Percentiles rank a stretch among this genome's conserved stretches.
Evolutionary conservation across 2,113 vertebrate species (phyloP).

Genomic region (Eurystomus gularis): DNA sequence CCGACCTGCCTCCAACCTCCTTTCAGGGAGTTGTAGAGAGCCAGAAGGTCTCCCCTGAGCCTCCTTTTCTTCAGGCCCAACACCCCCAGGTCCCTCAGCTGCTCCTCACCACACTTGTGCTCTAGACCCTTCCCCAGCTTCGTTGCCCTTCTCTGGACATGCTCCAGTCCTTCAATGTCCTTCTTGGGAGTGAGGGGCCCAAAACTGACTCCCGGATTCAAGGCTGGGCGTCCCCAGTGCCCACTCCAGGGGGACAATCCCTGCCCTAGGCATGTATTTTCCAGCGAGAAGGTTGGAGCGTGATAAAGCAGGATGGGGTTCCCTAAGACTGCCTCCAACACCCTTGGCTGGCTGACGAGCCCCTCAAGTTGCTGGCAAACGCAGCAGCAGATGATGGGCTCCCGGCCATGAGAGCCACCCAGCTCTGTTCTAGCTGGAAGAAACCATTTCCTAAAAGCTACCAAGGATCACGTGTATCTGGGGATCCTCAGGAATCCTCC

Average conservation of each 20-base stretch:
- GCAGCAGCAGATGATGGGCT: neutral
- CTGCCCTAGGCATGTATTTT: neutral
- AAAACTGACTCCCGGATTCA: neutral
- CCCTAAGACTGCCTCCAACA: neutral
- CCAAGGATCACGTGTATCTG: neutral
- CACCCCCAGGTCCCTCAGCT: too few relatives aligned
- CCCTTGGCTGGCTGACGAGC: neutral
- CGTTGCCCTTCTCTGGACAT: neutral
- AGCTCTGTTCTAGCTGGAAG: neutral
- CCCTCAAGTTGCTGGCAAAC: fast-evolving
- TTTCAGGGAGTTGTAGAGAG: neutral
- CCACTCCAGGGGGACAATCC: too few relatives aligned
- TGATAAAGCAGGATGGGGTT: fast-evolving
- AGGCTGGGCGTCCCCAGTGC: too few relatives aligned
- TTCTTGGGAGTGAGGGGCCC: neutral
- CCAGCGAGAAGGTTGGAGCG: neutral
- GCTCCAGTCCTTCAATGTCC: neutral
- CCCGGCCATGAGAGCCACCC: neutral
- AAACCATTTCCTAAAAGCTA: fast-evolving
- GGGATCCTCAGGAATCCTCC: neutral
- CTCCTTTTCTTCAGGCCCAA: too few relatives aligned
- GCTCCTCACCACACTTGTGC: too few relatives aligned
- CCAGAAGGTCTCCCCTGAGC: neutral
- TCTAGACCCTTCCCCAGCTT: neutral
- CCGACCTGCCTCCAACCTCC: neutral